Evolutionary conservation across 1,140 invertebrate species (phyloP).

Genomic region (Papilio aristodemus): DNA sequence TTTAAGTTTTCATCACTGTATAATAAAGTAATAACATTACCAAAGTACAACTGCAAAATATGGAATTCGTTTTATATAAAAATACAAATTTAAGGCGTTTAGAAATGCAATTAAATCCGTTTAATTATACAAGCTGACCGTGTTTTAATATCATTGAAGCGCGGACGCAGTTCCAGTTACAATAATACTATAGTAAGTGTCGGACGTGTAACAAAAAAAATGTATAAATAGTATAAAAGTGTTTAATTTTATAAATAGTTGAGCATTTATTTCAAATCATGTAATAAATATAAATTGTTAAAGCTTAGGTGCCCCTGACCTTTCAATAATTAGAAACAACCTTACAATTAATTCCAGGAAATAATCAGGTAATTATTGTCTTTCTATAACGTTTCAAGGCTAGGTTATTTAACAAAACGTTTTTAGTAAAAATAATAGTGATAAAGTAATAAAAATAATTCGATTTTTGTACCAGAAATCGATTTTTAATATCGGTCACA

Average conservation of each 20-base stretch:
- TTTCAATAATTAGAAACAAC: neutral
- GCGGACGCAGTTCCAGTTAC: constrained; percentile 1
- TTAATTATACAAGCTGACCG: constrained; percentile 8
- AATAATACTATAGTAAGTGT: neutral
- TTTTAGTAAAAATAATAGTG: no score
- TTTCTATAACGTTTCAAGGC: neutral
- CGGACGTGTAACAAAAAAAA: neutral
- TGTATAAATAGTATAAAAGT: neutral
- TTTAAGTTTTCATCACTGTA: no score
- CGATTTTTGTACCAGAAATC: no score
- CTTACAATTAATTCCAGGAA: neutral
- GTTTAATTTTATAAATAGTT: neutral
- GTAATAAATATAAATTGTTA: neutral
- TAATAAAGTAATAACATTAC: neutral
- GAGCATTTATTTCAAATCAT: neutral
- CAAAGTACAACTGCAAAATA: neutral
- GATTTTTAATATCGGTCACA: no score
- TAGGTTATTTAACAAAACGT: no score
- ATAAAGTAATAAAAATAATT: no score
- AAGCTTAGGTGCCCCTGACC: neutral
- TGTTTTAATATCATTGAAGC: neutral
- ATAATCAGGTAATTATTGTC: constrained; percentile 6
- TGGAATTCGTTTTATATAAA: neutral
- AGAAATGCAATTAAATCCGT: neutral
- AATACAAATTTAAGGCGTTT: neutral